A percentile compares a stretch with the other conserved stretches of the same genome.
phyloP scores from a whole-genome alignment of 2,888 invertebrate genomes.

The Microplitis manilae region DNA sequence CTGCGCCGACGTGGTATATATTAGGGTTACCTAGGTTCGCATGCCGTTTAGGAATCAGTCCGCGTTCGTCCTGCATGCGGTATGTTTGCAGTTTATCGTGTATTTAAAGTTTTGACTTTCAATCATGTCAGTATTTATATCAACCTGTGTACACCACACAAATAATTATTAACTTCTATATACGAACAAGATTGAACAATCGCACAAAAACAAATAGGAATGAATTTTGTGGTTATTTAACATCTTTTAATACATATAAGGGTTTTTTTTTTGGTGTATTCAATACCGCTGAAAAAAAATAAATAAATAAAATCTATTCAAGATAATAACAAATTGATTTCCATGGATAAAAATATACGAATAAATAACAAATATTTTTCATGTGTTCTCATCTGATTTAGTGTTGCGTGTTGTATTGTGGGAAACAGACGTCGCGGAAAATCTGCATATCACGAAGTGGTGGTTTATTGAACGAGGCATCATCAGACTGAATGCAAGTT shows the following conservation, averaged over 20 bases:
- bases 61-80: slow-evolving; percentile 56
- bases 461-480: slow-evolving; percentile 47
- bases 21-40: slow-evolving; percentile 43
- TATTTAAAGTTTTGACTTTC: not conserved
- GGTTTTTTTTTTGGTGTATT: not conserved
- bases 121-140: not conserved
- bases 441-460: slow-evolving; percentile 47
- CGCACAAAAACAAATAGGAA: not conserved
- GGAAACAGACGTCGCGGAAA: slow-evolving; percentile 29
- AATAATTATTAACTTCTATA: not conserved
- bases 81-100: slow-evolving; percentile 19
- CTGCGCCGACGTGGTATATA: slow-evolving; percentile 49
- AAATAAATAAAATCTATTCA: not conserved
- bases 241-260: not conserved
- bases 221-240: not conserved
- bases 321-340: not conserved
- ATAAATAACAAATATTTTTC: not conserved
- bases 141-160: not conserved
- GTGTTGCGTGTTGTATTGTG: not conserved
- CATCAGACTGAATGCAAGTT: slow-evolving; percentile 36
- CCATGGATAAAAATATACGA: not conserved
- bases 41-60: slow-evolving; percentile 55
- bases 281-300: not conserved
- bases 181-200: not conserved
- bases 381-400: slow-evolving; percentile 7